Evolutionary conservation across 2,888 invertebrate genomes (phyloP), one percentile per base, ranked within the genome.

Genomic region (Tipula confusa): DNA sequence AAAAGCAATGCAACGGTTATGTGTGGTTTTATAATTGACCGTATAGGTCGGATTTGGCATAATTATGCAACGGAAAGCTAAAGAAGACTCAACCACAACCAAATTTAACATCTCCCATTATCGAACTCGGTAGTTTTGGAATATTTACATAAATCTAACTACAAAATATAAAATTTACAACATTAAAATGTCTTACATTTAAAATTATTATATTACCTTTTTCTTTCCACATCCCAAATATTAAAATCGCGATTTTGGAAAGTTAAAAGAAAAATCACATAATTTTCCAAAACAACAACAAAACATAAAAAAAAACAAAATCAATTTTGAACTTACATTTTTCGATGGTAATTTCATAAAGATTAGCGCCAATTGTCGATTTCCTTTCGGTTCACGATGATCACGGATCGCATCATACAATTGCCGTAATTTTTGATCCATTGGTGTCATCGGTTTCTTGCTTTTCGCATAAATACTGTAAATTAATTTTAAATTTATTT

Each of bases 291-390:
- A 83, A 83, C 24, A 83, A 80, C 13, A 80, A 18, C 7, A 79
- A 79, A 33, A 48, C 13, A 64, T 11, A 1, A 64, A 31, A 64
- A 9, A 29, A n/a, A 82, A 18, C 11, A 48, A 80, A 82, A 18
- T 33, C 28, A 81, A 82, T 36, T 79, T 43, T 3, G 7, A 29
- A 86, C 91, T 90, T 89, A 93, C 94, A 87, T 90, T 92, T 91
- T 97, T 97, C 82, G 96, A 96, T 0, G 99, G 99, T 81, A 99
- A 91, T 89, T 97, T 97, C 92, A 97, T 95, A 89, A 99, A 99
- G 85, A 98, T 97, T 24, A 95, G 90, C 0, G 98, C 96, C n/a
- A 99, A 91, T 88, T 97, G 96, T n/a, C 99, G 92, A 86, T 93
- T 93, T 13, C 94, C 94, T 86, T 95, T 97, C 85, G 94, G 91